Percentiles rank a stretch among this genome's conserved stretches.
Conservation (phyloP, 2,888 invertebrate genomes). For the Tetramorium bicarinatum region DNA sequence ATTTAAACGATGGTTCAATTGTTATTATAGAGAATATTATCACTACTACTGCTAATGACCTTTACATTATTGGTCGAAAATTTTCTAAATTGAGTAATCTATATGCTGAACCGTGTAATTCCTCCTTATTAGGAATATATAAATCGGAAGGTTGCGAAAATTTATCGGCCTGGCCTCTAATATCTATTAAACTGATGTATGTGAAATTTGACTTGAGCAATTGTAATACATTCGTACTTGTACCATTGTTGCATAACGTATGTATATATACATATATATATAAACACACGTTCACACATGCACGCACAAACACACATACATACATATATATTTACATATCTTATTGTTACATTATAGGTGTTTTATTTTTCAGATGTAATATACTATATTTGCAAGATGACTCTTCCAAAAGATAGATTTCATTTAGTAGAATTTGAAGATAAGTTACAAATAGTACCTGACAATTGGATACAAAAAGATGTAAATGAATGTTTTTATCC, state of each 20-base stretch:
- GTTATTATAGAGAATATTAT: not conserved
- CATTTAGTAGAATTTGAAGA: not conserved
- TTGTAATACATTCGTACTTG: not conserved
- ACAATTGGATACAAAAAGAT: not conserved
- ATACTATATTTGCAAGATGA: not conserved
- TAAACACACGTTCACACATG: no score
- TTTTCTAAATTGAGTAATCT: not conserved
- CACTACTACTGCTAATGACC: not conserved
- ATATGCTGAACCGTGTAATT: not conserved
- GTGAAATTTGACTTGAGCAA: not conserved
- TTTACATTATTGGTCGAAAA: not conserved
- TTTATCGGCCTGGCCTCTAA: not conserved
- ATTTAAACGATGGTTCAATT: not conserved
- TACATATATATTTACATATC: no score
- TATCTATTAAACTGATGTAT: not conserved
- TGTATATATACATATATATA: not conserved
- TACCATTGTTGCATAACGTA: conserved; percentile 15
- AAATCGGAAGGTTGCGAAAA: not conserved
- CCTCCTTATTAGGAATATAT: not conserved
- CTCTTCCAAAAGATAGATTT: not conserved
- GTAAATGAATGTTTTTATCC: not conserved
- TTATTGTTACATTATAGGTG: not conserved
- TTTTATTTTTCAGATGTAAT: not conserved
- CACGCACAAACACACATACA: no score
- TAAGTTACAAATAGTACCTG: not conserved